Conservation (phyloP, 2,113 vertebrate species). For the Albula glossodonta region DNA sequence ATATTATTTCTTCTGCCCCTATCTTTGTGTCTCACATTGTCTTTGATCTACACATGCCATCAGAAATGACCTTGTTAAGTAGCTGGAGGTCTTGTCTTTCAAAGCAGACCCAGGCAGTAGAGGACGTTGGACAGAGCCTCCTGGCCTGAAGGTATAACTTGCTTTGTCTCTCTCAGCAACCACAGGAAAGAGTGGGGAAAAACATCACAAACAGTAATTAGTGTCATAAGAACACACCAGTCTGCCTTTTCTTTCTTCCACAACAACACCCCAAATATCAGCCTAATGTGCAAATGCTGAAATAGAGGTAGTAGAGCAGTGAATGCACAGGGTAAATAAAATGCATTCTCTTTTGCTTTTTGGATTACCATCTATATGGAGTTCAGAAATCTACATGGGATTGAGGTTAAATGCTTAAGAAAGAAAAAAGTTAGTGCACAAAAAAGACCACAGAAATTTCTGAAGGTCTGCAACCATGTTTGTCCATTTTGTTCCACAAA, state of each 20-base stretch:
- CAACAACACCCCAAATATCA: slow-evolving; percentile 25
- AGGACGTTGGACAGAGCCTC: slow-evolving; percentile 84
- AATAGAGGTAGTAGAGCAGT: background rate
- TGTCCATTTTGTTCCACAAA: slow-evolving; percentile 58
- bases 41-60: slow-evolving; percentile 88
- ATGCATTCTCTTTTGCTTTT: background rate
- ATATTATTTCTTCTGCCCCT: background rate
- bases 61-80: slow-evolving; percentile 91
- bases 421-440: slow-evolving; percentile 12
- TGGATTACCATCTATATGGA: background rate
- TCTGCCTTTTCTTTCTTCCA: background rate
- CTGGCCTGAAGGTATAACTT: slow-evolving; percentile 72
- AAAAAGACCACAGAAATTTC: slow-evolving; percentile 30
- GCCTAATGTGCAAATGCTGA: slow-evolving; percentile 24
- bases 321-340: background rate
- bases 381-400: background rate
- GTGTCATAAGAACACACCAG: slow-evolving; percentile 56
- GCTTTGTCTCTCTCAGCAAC: slow-evolving; percentile 84
- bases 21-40: slow-evolving; percentile 25
- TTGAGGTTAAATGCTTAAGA: background rate
- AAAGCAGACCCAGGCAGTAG: slow-evolving; percentile 85
- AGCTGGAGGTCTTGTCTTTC: slow-evolving; percentile 87
- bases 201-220: slow-evolving; percentile 92
- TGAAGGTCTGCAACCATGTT: slow-evolving; percentile 39
- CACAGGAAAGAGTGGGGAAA: slow-evolving; percentile 89